Conservation (phyloP, 2,797 vertebrate species). For the Danio kyathit region DNA sequence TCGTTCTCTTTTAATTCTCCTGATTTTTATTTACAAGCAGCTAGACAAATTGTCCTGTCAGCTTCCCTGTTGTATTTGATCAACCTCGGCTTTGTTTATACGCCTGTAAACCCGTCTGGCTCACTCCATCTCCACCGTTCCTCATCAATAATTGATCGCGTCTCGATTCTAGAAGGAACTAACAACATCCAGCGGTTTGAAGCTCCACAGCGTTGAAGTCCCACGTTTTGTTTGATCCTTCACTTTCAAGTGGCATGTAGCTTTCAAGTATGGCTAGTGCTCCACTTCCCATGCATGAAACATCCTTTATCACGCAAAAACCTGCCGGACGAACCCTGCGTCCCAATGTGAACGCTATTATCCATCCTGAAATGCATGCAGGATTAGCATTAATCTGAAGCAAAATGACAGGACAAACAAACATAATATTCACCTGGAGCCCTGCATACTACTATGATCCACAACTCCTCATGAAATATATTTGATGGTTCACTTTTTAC, state of each 20-base stretch:
- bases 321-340: not conserved
- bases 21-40: slow-evolving; percentile 18
- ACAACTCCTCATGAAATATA: too few species aligned
- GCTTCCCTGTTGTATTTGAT: slow-evolving; percentile 50
- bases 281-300: not conserved
- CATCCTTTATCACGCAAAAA: slow-evolving; percentile 1
- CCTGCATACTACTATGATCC: slow-evolving; percentile 1
- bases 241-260: slow-evolving; percentile 26
- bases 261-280: slow-evolving; percentile 25
- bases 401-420: not conserved
- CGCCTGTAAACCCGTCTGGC: slow-evolving; percentile 20
- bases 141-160: slow-evolving; percentile 48
- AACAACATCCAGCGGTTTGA: slow-evolving; percentile 43
- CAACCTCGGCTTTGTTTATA: slow-evolving; percentile 37
- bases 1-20: not conserved
- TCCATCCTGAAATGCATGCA: not conserved
- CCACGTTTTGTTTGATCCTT: slow-evolving; percentile 25
- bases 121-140: slow-evolving; percentile 11
- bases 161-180: slow-evolving; percentile 27
- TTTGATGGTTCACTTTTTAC: not conserved
- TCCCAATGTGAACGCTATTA: not conserved
- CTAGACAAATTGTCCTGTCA: slow-evolving; percentile 15
- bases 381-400: not conserved
- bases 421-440: not conserved
- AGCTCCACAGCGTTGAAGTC: slow-evolving; percentile 2